Evolutionary conservation across 2,113 vertebrate species (phyloP).

Genomic region (Podarcis muralis): DNA sequence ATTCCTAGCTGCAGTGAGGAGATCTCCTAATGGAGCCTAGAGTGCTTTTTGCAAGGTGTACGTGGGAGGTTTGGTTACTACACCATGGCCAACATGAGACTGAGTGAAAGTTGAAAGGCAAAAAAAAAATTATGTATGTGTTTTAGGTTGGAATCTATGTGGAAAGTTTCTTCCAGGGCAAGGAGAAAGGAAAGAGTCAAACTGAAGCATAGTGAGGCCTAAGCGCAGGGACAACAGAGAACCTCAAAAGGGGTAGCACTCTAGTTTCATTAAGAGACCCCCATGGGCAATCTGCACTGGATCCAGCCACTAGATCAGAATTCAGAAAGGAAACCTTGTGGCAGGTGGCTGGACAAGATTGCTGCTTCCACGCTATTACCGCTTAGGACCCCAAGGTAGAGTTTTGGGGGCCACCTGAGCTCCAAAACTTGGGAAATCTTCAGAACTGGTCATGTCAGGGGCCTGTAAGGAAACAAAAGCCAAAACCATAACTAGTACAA

Average conservation of each 20-base stretch:
- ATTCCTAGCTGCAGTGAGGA: slow-evolving; percentile 78
- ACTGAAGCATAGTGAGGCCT: slow-evolving; percentile 59
- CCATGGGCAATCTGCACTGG: slow-evolving; percentile 65
- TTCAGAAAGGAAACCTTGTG: slow-evolving; percentile 70
- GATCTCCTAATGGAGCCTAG: slow-evolving; percentile 72
- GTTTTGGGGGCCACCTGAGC: slow-evolving; percentile 90
- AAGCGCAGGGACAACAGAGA: slow-evolving; percentile 68
- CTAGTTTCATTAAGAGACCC: slow-evolving; percentile 78
- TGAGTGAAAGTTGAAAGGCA: slow-evolving; percentile 57
- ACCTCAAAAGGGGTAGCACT: slow-evolving; percentile 65
- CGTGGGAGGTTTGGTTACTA: slow-evolving; percentile 65
- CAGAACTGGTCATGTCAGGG: slow-evolving; percentile 97
- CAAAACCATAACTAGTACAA: slow-evolving; percentile 38
- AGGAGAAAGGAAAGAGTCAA: slow-evolving; percentile 48
- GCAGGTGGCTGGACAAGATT: slow-evolving; percentile 71
- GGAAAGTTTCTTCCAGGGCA: slow-evolving; percentile 60
- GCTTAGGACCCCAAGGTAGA: slow-evolving; percentile 97
- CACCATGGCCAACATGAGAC: slow-evolving; percentile 68
- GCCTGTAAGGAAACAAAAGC: slow-evolving; percentile 81
- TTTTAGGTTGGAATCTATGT: slow-evolving; percentile 72
- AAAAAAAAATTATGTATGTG: slow-evolving; percentile 56
- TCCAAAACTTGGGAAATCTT: slow-evolving; percentile 98
- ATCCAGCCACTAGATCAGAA: slow-evolving; percentile 77
- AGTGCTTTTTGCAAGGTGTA: slow-evolving; percentile 71
- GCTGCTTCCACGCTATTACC: slow-evolving; percentile 83